Percentiles rank a stretch among this genome's conserved stretches.
phyloP scores from a whole-genome alignment of 1,140 invertebrate species.

The Penaeus chinensis region DNA sequence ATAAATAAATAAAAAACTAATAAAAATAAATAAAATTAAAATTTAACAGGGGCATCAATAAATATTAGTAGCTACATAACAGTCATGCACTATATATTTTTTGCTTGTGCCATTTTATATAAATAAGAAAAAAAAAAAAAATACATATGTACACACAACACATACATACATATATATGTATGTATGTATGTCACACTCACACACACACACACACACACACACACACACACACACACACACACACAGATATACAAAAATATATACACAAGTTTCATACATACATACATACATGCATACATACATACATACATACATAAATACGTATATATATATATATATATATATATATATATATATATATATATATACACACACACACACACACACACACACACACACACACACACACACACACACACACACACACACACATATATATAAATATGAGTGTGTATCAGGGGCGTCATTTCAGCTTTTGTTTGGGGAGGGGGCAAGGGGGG shows the following conservation, averaged over 20 bases:
- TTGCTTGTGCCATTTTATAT: too few relatives aligned
- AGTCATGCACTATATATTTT: too few relatives aligned
- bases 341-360: background rate
- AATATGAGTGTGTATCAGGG: background rate
- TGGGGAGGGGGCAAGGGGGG: too few relatives aligned
- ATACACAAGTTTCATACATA: background rate
- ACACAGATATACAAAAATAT: background rate
- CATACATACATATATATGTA: background rate
- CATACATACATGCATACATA: background rate
- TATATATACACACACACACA: background rate
- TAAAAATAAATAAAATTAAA: too few relatives aligned
- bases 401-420: background rate
- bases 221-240: background rate
- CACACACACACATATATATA: too few relatives aligned
- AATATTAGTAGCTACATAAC: too few relatives aligned
- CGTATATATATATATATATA: background rate
- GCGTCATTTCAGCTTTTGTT: too few relatives aligned
- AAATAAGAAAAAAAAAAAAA: too few relatives aligned
- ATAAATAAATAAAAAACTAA: too few relatives aligned
- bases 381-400: background rate
- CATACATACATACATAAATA: constrained; percentile 2
- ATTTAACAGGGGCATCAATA: too few relatives aligned
- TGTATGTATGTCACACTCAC: background rate
- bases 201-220: too few relatives aligned
- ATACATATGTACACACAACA: background rate